A percentile compares a stretch with the other conserved stretches of the same genome.
Evolutionary conservation across 2,797 vertebrate genomes (phyloP).

Genomic region (Phoebastria nigripes): DNA sequence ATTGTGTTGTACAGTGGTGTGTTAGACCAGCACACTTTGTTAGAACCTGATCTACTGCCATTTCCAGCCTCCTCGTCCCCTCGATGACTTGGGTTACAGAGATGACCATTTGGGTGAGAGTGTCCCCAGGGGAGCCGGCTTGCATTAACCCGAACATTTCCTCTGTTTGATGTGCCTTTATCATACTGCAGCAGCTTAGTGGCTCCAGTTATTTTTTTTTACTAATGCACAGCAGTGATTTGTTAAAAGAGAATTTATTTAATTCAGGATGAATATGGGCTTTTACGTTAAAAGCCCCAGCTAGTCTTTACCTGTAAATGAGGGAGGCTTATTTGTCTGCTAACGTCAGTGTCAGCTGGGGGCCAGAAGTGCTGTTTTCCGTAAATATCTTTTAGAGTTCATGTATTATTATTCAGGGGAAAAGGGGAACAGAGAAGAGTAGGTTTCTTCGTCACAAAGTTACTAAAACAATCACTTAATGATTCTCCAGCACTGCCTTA

Average conservation of each 20-base stretch:
- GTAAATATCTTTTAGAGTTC: constrained; percentile 15
- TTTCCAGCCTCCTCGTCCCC: constrained; percentile 70
- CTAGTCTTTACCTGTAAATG: constrained; percentile 49
- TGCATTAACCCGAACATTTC: constrained; percentile 29
- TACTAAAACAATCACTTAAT: background rate
- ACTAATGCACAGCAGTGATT: constrained; percentile 40
- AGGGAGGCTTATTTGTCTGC: constrained; percentile 15
- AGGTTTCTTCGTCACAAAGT: background rate
- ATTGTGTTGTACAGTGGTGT: constrained; percentile 80
- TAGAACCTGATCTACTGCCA: constrained; percentile 78
- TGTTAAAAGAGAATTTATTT: constrained; percentile 50
- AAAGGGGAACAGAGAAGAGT: background rate
- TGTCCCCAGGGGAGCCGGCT: background rate
- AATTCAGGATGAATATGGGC: constrained; percentile 7
- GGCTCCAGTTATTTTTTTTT: constrained; percentile 11
- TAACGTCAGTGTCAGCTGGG: background rate
- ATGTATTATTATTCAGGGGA: background rate
- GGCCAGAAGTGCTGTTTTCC: constrained; percentile 24
- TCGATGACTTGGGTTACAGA: constrained; percentile 40
- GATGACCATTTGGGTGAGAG: constrained; percentile 24
- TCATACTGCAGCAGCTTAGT: background rate
- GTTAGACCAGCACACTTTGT: constrained; percentile 77
- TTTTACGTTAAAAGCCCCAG: constrained; percentile 35
- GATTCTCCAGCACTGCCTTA: background rate
- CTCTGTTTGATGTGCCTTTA: constrained; percentile 2